Evolutionary conservation across 2,797 vertebrate genomes (phyloP), one percentile per base, ranked within the genome.

Genomic region (Cynodonichthys magdalenae): DNA sequence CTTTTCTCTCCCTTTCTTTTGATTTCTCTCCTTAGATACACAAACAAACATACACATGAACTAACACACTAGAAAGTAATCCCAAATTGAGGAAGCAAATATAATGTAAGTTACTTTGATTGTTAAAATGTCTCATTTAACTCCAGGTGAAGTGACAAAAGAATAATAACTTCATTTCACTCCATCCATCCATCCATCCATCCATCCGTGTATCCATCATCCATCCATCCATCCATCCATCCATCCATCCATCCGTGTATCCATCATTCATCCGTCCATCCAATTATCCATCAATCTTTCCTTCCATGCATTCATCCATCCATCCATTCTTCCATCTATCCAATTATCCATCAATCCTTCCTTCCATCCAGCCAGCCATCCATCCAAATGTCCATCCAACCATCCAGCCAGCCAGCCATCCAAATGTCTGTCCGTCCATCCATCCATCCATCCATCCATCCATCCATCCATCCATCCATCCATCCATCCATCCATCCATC

Each of bases 101-200:
- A 86, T 91, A 92, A 93, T 90, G 89, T 80, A 39, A 83, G 93
- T 92, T 82, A 83, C 83, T 91, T 88, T 92, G 88, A 93, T 93
- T 91, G 90, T 83, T 86, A 79, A 92, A 93, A 93, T 92, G 89
- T 92, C 90, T 91, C 90, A 90, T 84, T 89, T 86, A 87, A 92
- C 90, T 92, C 86, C 83, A 81, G 90, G 87, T 91, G 89, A 93
- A 93, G 92, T 92, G 90, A 92, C 87, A 87, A 90, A 88, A 85
- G 80, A 79, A 90, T 83, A 82, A 81, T 77, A 87, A 84, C 82
- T 82, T 71, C 59, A 80, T 82, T 24, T 24, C 24, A 24, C 24
- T 47, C 45, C 29, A 18, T 19, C 20, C 53, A 55, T 55, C 8
- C 54, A 28, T 45, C 54, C 29, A 31, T 31, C 29, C 29, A 31